Evolutionary conservation across 2,797 vertebrate species (phyloP), one percentile per base, ranked within the genome.

Genomic region (Melanotaenia parkinsoni): DNA sequence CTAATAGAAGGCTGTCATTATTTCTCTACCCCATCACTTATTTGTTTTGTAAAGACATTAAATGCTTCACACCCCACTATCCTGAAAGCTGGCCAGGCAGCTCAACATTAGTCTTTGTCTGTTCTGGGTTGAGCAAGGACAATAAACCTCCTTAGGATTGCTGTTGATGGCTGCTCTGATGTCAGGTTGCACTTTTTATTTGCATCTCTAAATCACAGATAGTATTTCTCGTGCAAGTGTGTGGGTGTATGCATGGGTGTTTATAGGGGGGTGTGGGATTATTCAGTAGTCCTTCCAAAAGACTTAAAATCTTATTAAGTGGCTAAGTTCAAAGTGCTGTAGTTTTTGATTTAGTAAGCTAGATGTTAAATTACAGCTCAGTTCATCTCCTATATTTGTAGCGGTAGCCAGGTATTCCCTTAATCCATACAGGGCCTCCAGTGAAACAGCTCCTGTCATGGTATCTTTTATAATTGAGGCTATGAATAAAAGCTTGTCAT

Each of bases 41-140:
- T 79, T 87, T 86, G 72, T 86, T 86, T 79, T 76, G 72, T 69
- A 76, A 86, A 81, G 80, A 79, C 57, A 63, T 70, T 84, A 84
- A 86, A 70, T 79, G 70, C 84, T 81, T 86, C 82, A 76, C 74
- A 79, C 75, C 74, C 68, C 14, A 50, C 69, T 75, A 35, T 83
- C 67, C 70, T 78, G 70, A 51, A 83, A 47, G 61, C 72, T 16
- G 76, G 57, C 59, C 65, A 84, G 76, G 79, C 78, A 77, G 73
- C 32, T 33, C 32, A 33, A 33, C 32, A 33, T 84, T 73, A 79
- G 58, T 84, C 83, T 82, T 70, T 80, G 80, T 89, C 76, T 73
- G 68, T 45, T 30, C 78, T 24, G 63, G 77, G 69, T 86, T 81
- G 70, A 53, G 76, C 77, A 70, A 79, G 63, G 81, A 74, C 73